Percentiles rank a stretch among this genome's conserved stretches.
Conservation (phyloP, 2,113 vertebrate genomes). For the Osmerus eperlanus region DNA sequence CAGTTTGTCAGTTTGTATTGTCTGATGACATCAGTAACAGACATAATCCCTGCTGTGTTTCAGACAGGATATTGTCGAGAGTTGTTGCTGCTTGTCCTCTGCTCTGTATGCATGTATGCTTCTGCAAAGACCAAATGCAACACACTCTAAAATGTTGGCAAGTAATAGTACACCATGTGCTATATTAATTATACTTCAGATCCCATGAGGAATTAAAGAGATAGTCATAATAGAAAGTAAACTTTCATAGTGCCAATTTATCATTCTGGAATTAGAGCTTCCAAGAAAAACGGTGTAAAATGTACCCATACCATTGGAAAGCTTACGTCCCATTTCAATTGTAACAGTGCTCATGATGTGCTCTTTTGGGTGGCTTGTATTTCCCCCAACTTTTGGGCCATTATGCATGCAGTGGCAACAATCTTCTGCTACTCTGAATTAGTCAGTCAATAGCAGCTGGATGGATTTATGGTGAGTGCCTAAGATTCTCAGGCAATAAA, state of each 20-base stretch:
- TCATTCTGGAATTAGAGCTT: neutral
- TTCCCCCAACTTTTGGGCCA: slow-evolving; percentile 73
- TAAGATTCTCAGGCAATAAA: neutral
- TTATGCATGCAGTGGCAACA: slow-evolving; percentile 70
- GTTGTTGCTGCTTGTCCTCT: slow-evolving; percentile 79
- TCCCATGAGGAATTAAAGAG: too few relatives aligned
- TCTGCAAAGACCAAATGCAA: neutral
- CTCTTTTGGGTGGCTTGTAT: slow-evolving; percentile 63
- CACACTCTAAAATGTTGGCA: neutral
- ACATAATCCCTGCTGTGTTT: slow-evolving; percentile 82
- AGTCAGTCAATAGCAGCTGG: slow-evolving; percentile 66
- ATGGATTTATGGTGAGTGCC: slow-evolving; percentile 70
- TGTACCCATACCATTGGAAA: too few relatives aligned
- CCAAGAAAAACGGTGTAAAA: too few relatives aligned
- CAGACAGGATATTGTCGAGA: slow-evolving; percentile 76
- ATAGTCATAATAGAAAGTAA: too few relatives aligned
- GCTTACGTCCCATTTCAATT: neutral
- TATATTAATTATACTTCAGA: too few relatives aligned
- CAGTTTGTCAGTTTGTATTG: slow-evolving; percentile 92
- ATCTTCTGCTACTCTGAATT: slow-evolving; percentile 65
- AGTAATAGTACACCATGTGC: neutral
- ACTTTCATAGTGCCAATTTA: neutral
- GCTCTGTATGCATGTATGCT: slow-evolving; percentile 67
- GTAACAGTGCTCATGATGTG: neutral
- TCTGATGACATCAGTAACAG: slow-evolving; percentile 83